Conservation (phyloP, 2,113 vertebrate genomes). For the Limanda limanda region DNA sequence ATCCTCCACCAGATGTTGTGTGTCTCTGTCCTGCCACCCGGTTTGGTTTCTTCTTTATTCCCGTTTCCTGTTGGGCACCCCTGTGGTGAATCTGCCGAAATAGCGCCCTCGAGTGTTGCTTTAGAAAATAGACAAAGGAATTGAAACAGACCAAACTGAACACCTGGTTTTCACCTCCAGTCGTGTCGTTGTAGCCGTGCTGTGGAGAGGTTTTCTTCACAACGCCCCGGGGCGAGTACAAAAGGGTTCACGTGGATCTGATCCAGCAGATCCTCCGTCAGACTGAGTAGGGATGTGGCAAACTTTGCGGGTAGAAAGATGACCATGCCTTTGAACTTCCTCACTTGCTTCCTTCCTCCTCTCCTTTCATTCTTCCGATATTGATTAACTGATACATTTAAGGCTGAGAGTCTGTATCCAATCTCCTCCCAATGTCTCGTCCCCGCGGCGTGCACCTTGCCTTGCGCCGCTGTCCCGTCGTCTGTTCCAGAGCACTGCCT, state of each 20-base stretch:
- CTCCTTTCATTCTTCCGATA: slow-evolving; percentile 30
- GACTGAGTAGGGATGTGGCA: slow-evolving; percentile 36
- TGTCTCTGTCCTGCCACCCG: slow-evolving; percentile 50
- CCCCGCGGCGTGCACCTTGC: slow-evolving; percentile 12
- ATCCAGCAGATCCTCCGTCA: slow-evolving; percentile 10
- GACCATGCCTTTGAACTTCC: slow-evolving; percentile 39
- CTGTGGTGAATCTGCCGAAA: slow-evolving; percentile 56
- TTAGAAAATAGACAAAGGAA: slow-evolving; percentile 78
- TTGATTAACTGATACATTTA: slow-evolving; percentile 49
- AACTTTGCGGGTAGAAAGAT: slow-evolving; percentile 52
- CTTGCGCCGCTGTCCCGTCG: not conserved
- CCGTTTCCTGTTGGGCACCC: slow-evolving; percentile 36
- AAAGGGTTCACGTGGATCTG: slow-evolving; percentile 50
- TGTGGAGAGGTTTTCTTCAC: slow-evolving; percentile 35
- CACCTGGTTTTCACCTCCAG: slow-evolving; percentile 31
- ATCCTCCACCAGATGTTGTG: slow-evolving; percentile 62
- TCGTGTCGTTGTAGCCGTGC: slow-evolving; percentile 37
- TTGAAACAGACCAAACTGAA: slow-evolving; percentile 56
- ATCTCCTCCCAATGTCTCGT: slow-evolving; percentile 20
- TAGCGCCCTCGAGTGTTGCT: slow-evolving; percentile 72
- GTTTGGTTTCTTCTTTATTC: slow-evolving; percentile 43
- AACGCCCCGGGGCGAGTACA: slow-evolving; percentile 52
- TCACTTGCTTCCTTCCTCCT: slow-evolving; percentile 11
- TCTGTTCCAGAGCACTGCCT: not conserved
- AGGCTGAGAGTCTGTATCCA: slow-evolving; percentile 60